Percentiles rank a stretch among this genome's conserved stretches.
Evolutionary conservation across 1,140 invertebrate species (phyloP).

Genomic region (Chrysomallon squamiferum): DNA sequence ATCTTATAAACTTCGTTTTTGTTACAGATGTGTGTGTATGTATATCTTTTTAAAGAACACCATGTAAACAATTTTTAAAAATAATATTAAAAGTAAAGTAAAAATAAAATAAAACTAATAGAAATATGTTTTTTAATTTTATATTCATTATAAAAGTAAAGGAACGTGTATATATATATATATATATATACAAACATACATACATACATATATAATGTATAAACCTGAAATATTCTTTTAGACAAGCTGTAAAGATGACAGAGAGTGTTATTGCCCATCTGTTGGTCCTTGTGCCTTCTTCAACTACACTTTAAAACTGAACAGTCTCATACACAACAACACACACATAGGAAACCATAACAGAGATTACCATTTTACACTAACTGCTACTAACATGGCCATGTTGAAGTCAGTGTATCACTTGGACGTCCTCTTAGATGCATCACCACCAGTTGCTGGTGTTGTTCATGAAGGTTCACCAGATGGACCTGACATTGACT

Average conservation of each 20-base stretch:
- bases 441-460: conserved; percentile 30
- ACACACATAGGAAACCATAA: conserved; percentile 34
- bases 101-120: no score
- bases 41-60: no score
- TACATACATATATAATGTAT: no score
- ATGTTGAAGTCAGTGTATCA: conserved; percentile 7
- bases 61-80: no score
- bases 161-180: no score
- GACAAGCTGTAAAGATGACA: neutral
- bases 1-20: no score
- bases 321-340: conserved; percentile 14
- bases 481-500: conserved; percentile 27
- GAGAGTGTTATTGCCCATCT: conserved; percentile 31
- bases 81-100: no score
- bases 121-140: no score
- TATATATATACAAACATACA: no score
- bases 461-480: conserved; percentile 26
- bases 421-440: conserved; percentile 32
- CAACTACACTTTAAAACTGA: conserved; percentile 13
- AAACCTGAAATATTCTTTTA: no score
- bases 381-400: conserved; percentile 29
- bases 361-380: conserved; percentile 32
- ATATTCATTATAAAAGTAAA: no score
- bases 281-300: conserved; percentile 26
- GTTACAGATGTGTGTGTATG: no score